Percentiles rank a stretch among this genome's conserved stretches.
phyloP scores from a whole-genome alignment of 2,113 vertebrate genomes.

The Illadopsis cleaveri region DNA sequence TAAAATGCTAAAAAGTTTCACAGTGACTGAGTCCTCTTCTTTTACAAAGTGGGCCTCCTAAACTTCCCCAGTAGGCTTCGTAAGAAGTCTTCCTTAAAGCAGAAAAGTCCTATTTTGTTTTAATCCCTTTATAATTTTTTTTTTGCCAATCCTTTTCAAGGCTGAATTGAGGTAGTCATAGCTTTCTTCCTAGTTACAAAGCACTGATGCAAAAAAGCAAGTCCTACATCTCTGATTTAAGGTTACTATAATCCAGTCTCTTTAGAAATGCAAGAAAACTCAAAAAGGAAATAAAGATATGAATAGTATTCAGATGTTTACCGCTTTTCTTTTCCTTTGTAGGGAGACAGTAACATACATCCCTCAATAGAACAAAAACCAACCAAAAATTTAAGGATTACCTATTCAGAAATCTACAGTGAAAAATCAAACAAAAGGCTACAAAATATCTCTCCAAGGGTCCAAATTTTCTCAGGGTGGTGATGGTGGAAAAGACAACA shows the following conservation, averaged over 20 bases:
- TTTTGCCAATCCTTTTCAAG: not conserved
- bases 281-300: not conserved
- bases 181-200: not conserved
- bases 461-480: not conserved
- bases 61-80: not conserved
- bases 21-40: not conserved
- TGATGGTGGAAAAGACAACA: not conserved
- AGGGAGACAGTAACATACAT: not conserved
- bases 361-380: not conserved
- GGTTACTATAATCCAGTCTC: not conserved
- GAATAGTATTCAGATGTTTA: not conserved
- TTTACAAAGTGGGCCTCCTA: not conserved
- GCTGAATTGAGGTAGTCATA: not conserved
- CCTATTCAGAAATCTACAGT: not conserved
- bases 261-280: not conserved
- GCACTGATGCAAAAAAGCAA: not conserved
- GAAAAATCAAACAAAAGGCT: not conserved
- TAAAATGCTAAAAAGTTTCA: not conserved
- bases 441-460: not conserved
- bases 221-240: not conserved
- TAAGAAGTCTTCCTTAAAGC: not conserved
- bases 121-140: not conserved
- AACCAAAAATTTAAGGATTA: not conserved
- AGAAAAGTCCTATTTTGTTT: not conserved
- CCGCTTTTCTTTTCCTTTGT: not conserved